phyloP scores from a whole-genome alignment of 2,888 invertebrate species.

The Reticulitermes lucifugus region DNA sequence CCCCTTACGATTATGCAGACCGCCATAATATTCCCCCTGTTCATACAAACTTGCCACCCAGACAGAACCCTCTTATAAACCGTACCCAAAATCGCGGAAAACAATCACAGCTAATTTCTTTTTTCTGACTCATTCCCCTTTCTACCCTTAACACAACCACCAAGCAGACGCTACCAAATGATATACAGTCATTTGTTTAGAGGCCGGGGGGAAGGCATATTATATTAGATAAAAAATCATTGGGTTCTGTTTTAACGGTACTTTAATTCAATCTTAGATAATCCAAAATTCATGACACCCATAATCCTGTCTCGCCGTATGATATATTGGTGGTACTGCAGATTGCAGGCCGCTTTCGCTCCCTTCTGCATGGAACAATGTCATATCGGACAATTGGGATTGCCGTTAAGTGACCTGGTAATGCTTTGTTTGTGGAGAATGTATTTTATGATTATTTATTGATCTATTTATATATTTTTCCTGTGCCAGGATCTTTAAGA shows the following conservation, averaged over 20 bases:
- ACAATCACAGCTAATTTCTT: constrained; percentile 52
- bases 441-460: no score
- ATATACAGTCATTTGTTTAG: constrained; percentile 47
- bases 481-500: no score
- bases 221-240: constrained; percentile 51
- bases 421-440: no score
- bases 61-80: background rate
- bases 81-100: constrained; percentile 16
- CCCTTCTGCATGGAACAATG: background rate
- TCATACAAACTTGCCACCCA: background rate
- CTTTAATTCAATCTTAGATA: constrained; percentile 57
- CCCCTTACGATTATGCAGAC: constrained; percentile 2
- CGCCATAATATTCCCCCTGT: background rate
- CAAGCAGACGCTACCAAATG: constrained; percentile 35
- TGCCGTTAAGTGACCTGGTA: no score
- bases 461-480: no score
- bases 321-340: constrained; percentile 53
- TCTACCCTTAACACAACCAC: constrained; percentile 22
- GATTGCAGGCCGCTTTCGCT: constrained; percentile 51
- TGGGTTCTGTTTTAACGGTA: constrained; percentile 55
- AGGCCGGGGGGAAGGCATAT: constrained; percentile 43
- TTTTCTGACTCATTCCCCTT: constrained; percentile 31
- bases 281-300: constrained; percentile 56
- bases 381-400: background rate
- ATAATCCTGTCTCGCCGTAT: constrained; percentile 56